phyloP scores from a whole-genome alignment of 2,113 vertebrate species.

The Oreochromis spilurus region DNA sequence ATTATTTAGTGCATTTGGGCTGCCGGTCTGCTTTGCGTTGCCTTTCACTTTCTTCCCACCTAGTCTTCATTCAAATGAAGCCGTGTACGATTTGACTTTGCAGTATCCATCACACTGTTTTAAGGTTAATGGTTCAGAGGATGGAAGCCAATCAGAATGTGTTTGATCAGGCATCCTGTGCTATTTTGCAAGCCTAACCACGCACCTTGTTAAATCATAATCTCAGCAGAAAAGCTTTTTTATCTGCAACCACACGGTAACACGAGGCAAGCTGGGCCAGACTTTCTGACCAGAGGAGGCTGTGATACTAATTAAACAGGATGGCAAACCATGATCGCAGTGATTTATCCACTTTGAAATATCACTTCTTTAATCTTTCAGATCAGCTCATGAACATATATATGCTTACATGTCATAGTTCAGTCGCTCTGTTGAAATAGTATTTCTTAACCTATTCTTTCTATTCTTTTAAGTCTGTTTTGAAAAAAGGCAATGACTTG shows the following conservation, averaged over 20 bases:
- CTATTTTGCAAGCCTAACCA: constrained; percentile 11
- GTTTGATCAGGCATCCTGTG: constrained; percentile 33
- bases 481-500: neutral
- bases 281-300: neutral
- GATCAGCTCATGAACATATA: neutral
- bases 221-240: constrained; percentile 1
- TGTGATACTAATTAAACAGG: constrained; percentile 33
- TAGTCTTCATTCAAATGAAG: neutral
- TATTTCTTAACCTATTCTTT: neutral
- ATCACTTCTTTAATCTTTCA: neutral
- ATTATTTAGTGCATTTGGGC: neutral
- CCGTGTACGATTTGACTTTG: neutral
- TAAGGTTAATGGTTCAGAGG: constrained; percentile 38
- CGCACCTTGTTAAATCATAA: constrained; percentile 21
- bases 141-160: neutral
- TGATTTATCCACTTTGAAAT: neutral
- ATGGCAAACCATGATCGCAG: neutral
- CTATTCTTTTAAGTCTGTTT: neutral
- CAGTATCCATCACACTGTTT: constrained; percentile 19
- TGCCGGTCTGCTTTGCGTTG: neutral
- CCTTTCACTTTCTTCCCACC: neutral
- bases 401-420: neutral
- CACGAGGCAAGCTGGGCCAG: neutral
- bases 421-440: neutral
- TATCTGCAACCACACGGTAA: neutral